These are phyloP conservation scores for Buphagus erythrorhynchus DNA, from an alignment of 2,797 vertebrate genomes.

Conservation along the genomic window DNA sequence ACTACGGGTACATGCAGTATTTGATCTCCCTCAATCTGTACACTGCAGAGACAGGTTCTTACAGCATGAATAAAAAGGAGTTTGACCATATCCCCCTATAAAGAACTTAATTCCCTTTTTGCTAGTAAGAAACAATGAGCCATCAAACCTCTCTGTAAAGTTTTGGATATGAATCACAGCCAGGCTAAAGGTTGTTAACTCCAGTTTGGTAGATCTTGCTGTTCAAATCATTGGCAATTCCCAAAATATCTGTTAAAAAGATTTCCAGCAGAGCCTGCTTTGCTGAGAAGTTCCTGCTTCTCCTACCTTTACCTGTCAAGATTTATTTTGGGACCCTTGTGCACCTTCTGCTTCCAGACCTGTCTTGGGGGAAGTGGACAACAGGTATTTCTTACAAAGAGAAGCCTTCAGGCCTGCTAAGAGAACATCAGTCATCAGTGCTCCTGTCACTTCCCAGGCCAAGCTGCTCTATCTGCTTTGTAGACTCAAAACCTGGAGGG, in stretches of 20 bases:
- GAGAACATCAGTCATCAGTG: not conserved
- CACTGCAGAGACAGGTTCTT: not conserved
- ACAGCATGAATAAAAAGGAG: not conserved
- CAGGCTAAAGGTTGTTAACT: not conserved
- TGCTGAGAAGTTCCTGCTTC: not conserved
- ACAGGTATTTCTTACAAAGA: not conserved
- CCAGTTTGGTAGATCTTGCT: not conserved
- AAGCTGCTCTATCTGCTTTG: not conserved
- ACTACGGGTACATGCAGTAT: rapidly evolving
- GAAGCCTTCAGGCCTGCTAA: not conserved
- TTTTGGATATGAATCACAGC: not conserved
- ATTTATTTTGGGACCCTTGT: not conserved
- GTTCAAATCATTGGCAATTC: not conserved
- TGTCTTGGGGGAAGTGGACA: not conserved
- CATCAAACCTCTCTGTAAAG: not conserved
- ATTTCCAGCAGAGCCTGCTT: not conserved
- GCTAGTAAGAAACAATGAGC: rapidly evolving
- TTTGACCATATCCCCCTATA: not conserved
- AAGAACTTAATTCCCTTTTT: not conserved
- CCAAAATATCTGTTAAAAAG: not conserved
- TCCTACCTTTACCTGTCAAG: not conserved
- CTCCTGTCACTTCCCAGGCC: not conserved
- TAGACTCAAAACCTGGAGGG: not conserved
- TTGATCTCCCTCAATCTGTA: not conserved
- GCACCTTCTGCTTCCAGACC: not conserved